phyloP scores from a whole-genome alignment of 2,888 invertebrate species.

The Taphrorychus bicolor region DNA sequence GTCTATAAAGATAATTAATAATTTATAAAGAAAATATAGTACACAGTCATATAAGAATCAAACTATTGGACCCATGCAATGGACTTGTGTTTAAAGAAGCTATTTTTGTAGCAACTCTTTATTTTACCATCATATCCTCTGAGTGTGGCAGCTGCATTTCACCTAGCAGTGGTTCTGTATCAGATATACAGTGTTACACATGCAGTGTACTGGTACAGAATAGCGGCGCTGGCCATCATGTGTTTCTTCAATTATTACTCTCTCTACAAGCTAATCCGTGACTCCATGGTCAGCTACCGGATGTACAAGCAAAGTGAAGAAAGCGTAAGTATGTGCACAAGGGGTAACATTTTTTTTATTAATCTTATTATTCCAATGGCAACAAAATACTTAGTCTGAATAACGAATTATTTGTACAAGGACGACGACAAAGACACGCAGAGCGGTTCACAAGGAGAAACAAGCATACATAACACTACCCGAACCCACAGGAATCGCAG shows the following conservation, averaged over 20 bases:
- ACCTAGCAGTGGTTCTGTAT: constrained; percentile 72
- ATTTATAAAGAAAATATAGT: too few species aligned
- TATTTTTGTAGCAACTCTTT: constrained; percentile 79
- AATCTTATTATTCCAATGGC: too few species aligned
- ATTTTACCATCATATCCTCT: constrained; percentile 82
- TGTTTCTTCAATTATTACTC: constrained; percentile 92
- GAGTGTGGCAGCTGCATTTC: constrained; percentile 75
- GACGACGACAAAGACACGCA: constrained; percentile 24
- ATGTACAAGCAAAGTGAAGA: constrained; percentile 66
- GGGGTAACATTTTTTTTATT: too few species aligned
- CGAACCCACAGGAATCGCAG: not conserved
- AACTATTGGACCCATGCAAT: too few species aligned
- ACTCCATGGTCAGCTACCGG: constrained; percentile 84
- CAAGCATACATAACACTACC: not conserved
- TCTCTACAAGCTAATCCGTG: constrained; percentile 86
- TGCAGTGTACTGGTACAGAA: constrained; percentile 90
- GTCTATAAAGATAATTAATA: too few species aligned
- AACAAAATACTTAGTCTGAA: not conserved
- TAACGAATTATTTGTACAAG: constrained; percentile 13
- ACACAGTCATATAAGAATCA: too few species aligned
- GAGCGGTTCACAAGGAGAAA: not conserved
- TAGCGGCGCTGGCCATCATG: constrained; percentile 83
- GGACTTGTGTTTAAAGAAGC: not conserved
- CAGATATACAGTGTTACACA: constrained; percentile 82
- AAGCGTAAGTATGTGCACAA: constrained; percentile 37